Base-by-base conservation (phyloP, 2,797 vertebrate species). In the Neoniphon sammara region DNA sequence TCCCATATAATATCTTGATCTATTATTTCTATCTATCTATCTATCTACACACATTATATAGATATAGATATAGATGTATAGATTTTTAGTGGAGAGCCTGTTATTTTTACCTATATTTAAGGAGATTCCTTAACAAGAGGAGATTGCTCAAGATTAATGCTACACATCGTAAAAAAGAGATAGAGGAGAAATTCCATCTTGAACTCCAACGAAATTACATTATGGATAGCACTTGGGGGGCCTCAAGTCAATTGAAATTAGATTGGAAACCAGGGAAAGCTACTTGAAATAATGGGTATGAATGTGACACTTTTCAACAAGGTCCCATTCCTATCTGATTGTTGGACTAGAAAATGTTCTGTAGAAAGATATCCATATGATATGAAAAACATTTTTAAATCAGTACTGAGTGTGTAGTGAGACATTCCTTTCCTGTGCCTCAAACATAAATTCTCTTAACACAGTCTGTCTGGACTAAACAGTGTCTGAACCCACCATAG, bases 111-210 rank as follows among this genome's bases (percentile, higher is more conserved):
- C 23, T 65, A 54, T 59, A 52, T 76, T 49, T 58, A 62, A 63
- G 25, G 42, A 31, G 39, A 0, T 57, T 50, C 21, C 34, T 46
- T 66, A 50, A 42, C 34, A 64, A 47, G 56, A 34, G 25, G 62
- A 49, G 34, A 77, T 39, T 67, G 31, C 30, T 82, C 54, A 82
- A 66, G 83, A 59, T 82, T 75, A 82, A 80, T 68, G 70, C 20
- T 59, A 34, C 8, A 46, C 11, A 27, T 74, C 46, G 64, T 36
- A 25, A 58, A 77, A 82, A 44, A 44, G 10, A 39, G 36, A 76
- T 47, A 70, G 70, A 14, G 15, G 36, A 53, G 62, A 42, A 57
- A 65, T 82, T 79, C 50, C 57, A 63, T 75, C 68, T 74, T 31
- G 50, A 74, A 55, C 63, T 73, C 30, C 23, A 71, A 36, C 20